These are phyloP conservation scores for Tragelaphus imberbis DNA, from an alignment of 2,113 vertebrate genomes.

Conservation along the genomic window DNA sequence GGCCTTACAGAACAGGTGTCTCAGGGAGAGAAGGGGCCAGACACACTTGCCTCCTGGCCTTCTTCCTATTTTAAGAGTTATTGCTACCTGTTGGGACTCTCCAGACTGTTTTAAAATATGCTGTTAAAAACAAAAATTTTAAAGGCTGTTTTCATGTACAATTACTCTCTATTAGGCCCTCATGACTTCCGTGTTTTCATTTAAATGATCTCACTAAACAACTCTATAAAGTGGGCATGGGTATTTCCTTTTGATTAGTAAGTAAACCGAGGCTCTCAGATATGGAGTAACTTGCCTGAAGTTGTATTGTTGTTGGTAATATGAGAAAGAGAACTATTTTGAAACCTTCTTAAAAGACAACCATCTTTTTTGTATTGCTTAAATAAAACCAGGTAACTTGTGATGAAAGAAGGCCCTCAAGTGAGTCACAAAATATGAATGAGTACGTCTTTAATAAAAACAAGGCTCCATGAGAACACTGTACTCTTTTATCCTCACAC, in stretches of 20 bases:
- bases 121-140: background rate
- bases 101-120: background rate
- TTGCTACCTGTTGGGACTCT: background rate
- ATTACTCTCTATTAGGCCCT: background rate
- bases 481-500: background rate
- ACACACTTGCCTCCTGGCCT: background rate
- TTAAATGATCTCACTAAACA: background rate
- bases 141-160: background rate
- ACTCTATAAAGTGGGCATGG: background rate
- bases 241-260: background rate
- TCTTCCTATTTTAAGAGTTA: background rate
- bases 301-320: background rate
- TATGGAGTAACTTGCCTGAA: background rate
- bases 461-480: fast-evolving
- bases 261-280: background rate
- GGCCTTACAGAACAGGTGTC: background rate
- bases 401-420: background rate
- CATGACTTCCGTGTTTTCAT: background rate
- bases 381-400: background rate
- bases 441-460: background rate
- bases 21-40: background rate
- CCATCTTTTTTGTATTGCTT: background rate
- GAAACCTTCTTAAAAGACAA: background rate
- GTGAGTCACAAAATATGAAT: background rate
- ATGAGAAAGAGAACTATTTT: background rate